Conservation (phyloP, 2,797 vertebrate genomes). For the Simalia tracyae region DNA sequence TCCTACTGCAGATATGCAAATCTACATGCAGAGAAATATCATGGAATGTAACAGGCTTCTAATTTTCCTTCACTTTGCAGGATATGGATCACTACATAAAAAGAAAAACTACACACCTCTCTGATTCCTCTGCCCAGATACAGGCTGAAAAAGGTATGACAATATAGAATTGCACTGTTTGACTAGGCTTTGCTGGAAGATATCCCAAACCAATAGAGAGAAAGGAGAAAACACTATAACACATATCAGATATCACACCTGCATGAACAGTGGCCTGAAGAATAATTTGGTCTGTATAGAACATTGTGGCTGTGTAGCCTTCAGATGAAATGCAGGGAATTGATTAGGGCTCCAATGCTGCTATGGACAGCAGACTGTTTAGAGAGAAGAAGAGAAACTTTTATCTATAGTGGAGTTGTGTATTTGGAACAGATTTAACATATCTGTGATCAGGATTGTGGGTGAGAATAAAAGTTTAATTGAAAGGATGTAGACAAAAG, state of each 20-base stretch:
- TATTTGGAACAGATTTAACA: not conserved
- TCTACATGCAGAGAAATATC: not conserved
- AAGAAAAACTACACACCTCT: not conserved
- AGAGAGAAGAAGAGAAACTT: not conserved
- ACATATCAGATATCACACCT: not conserved
- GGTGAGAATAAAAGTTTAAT: not conserved
- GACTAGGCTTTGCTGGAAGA: not conserved
- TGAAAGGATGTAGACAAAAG: not conserved
- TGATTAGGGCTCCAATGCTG: not conserved
- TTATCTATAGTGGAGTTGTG: not conserved
- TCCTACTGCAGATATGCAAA: not conserved
- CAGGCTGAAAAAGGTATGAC: not conserved
- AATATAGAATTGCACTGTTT: not conserved
- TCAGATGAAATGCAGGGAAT: not conserved
- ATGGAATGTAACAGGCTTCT: not conserved
- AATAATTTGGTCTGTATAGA: not conserved
- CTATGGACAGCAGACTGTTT: not conserved
- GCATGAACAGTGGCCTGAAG: not conserved
- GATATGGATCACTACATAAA: not conserved
- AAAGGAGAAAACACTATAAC: not conserved
- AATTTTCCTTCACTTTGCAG: not conserved
- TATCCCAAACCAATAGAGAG: not conserved
- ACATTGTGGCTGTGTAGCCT: not conserved
- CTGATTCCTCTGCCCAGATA: not conserved
- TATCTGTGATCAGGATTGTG: not conserved